A percentile compares a stretch with the other conserved stretches of the same genome.
These are phyloP conservation scores for Archocentrus centrarchus DNA, from an alignment of 2,113 vertebrate genomes.

Conservation along the genomic window DNA sequence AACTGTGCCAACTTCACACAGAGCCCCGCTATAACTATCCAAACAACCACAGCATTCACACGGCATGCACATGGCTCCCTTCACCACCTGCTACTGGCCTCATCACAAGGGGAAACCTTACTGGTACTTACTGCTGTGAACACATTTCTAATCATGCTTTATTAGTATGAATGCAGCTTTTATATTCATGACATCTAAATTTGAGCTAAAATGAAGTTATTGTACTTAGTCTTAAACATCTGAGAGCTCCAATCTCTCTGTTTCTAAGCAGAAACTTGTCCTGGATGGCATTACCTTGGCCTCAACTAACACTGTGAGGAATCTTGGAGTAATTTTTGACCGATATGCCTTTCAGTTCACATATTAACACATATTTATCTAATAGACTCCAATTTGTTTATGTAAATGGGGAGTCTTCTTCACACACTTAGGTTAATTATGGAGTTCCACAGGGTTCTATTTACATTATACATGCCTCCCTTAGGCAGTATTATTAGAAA, in stretches of 20 bases:
- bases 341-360: not conserved
- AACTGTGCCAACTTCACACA: slow-evolving; percentile 72
- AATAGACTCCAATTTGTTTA: no score
- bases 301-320: no score
- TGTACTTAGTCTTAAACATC: no score
- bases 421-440: no score
- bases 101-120: slow-evolving; percentile 59
- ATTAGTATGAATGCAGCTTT: not conserved
- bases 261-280: no score
- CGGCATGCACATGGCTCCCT: slow-evolving; percentile 61
- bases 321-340: not conserved
- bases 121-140: slow-evolving; percentile 24
- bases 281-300: no score
- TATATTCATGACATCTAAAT: not conserved
- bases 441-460: no score
- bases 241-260: no score
- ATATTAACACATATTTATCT: not conserved
- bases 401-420: no score
- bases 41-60: slow-evolving; percentile 79
- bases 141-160: not conserved
- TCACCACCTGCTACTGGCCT: slow-evolving; percentile 72
- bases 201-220: not conserved
- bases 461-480: no score
- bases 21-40: slow-evolving; percentile 67
- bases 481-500: no score